phyloP scores from a whole-genome alignment of 37 sponge, comb jelly and placozoan species.

The Halichondria panicea region DNA sequence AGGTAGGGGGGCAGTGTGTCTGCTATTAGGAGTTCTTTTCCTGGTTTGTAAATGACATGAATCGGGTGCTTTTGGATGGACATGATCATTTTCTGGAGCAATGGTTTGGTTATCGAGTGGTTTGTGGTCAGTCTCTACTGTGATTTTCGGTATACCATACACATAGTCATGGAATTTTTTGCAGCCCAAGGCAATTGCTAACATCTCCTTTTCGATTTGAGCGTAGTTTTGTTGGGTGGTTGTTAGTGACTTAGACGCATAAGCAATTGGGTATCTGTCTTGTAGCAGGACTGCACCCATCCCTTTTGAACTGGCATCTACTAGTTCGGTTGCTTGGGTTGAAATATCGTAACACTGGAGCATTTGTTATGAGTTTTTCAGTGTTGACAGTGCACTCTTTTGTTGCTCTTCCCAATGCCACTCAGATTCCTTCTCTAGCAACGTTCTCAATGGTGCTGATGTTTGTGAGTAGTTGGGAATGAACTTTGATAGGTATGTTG shows the following conservation, averaged over 20 bases:
- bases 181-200: constrained; percentile 29
- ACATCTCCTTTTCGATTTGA: constrained; percentile 15
- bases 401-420: constrained; percentile 33
- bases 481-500: constrained; percentile 42
- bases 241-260: constrained; percentile 23
- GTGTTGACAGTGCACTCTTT: background rate
- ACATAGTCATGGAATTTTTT: constrained; percentile 32
- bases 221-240: constrained; percentile 12
- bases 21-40: constrained; percentile 7
- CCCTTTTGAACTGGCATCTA: constrained; percentile 35
- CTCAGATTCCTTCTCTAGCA: constrained; percentile 29
- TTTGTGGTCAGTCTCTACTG: constrained; percentile 49
- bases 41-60: constrained; percentile 5
- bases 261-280: constrained; percentile 14
- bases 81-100: constrained; percentile 40
- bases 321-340: background rate
- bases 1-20: constrained; percentile 9
- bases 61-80: constrained; percentile 22
- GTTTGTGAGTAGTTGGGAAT: constrained; percentile 35
- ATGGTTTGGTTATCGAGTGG: constrained; percentile 30
- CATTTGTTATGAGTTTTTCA: constrained; percentile 1
- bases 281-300: constrained; percentile 25
- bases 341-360: constrained; percentile 7
- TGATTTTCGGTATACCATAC: background rate
- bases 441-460: constrained; percentile 12